These are phyloP conservation scores for Ptiloglossa arizonensis DNA, from an alignment of 1,140 invertebrate genomes.

Conservation along the genomic window DNA sequence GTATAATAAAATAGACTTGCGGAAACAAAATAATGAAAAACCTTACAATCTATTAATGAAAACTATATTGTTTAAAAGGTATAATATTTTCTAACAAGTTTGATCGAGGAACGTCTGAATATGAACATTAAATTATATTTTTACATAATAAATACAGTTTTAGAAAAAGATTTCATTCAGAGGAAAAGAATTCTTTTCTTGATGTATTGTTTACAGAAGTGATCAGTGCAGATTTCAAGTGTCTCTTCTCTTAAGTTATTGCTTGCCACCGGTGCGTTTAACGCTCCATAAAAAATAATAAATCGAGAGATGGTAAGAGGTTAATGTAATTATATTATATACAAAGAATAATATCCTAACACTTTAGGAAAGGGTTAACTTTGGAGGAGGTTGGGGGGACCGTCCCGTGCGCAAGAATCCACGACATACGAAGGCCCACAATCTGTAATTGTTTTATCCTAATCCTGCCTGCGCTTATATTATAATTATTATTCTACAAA, in stretches of 20 bases:
- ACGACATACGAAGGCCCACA: conserved; percentile 72
- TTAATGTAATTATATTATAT: conserved; percentile 73
- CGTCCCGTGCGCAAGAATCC: conserved; percentile 73
- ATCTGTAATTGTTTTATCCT: conserved; percentile 71
- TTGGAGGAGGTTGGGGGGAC: conserved; percentile 71
- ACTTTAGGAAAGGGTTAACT: conserved; percentile 73
- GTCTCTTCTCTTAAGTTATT: conserved; percentile 66
- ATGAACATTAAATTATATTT: conserved; percentile 30
- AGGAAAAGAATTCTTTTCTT: neutral
- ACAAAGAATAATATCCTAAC: conserved; percentile 76
- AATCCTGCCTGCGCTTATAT: conserved; percentile 67
- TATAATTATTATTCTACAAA: conserved; percentile 67
- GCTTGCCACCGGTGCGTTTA: conserved; percentile 67
- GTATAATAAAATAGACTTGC: neutral
- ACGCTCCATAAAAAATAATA: conserved; percentile 73
- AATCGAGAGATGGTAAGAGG: conserved; percentile 69
- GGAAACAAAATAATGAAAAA: neutral
- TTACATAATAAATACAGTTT: conserved; percentile 25
- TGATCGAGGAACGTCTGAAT: neutral
- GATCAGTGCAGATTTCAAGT: conserved; percentile 72
- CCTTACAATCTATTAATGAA: neutral
- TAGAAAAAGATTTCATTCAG: neutral
- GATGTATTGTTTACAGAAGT: conserved; percentile 20
- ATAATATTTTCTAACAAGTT: conserved; percentile 17
- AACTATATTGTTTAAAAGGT: conserved; percentile 15